Conservation (phyloP, 1,140 invertebrate species). For the Diprion similis region DNA sequence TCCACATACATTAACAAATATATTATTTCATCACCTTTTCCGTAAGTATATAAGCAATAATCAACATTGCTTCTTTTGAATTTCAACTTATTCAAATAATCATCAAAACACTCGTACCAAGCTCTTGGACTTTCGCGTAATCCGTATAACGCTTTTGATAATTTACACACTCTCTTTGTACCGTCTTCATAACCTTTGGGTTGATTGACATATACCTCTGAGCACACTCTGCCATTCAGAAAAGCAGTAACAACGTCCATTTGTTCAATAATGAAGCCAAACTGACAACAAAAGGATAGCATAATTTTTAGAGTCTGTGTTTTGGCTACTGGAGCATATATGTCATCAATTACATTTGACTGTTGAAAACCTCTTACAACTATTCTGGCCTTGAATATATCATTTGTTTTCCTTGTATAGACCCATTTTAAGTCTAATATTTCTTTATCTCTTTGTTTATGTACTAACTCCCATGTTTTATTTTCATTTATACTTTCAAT, state of each 20-base stretch:
- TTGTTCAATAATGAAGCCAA: constrained; percentile 17
- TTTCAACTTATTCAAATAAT: constrained; percentile 22
- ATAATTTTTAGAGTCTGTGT: constrained; percentile 23
- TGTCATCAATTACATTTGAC: constrained; percentile 14
- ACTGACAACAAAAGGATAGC: constrained; percentile 17
- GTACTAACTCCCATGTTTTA: background rate
- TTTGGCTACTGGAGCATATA: constrained; percentile 22
- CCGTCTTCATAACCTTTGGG: constrained; percentile 40
- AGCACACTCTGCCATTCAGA: constrained; percentile 19
- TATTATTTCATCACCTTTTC: background rate
- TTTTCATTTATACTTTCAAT: background rate
- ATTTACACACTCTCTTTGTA: constrained; percentile 34
- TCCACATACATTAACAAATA: constrained; percentile 20
- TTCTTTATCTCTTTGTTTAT: background rate
- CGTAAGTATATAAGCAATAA: constrained; percentile 26
- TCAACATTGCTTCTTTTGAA: constrained; percentile 28
- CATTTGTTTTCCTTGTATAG: constrained; percentile 8
- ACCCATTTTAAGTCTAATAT: background rate
- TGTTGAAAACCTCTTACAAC: constrained; percentile 27
- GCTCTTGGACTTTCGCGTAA: constrained; percentile 37
- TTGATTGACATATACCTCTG: constrained; percentile 39
- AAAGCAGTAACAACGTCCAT: constrained; percentile 27
- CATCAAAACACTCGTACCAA: constrained; percentile 39
- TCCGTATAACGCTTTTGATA: constrained; percentile 45
- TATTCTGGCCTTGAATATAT: constrained; percentile 17